Evolutionary conservation across 1,140 invertebrate genomes (phyloP).

Genomic region (Bombus huntii): DNA sequence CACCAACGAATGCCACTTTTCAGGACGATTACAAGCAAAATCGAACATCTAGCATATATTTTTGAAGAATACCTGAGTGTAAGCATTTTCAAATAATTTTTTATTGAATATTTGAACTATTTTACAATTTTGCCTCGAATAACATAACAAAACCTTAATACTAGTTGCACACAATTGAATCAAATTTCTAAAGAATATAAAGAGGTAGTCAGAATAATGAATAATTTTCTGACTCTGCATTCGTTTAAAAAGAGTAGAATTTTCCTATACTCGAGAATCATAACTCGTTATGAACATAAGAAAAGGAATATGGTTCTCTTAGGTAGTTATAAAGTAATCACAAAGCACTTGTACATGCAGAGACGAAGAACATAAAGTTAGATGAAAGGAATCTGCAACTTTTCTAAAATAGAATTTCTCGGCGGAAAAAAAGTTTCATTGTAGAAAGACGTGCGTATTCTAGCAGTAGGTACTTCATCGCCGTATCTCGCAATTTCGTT

Average conservation of each 20-base stretch:
- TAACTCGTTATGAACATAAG: neutral
- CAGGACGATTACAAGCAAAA: neutral
- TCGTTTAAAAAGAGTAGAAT: neutral
- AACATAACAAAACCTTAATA: neutral
- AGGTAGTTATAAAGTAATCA: neutral
- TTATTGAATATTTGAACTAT: neutral
- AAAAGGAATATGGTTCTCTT: neutral
- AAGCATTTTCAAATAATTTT: neutral
- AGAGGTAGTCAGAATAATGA: neutral
- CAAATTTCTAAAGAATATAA: too few relatives aligned
- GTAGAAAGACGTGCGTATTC: neutral
- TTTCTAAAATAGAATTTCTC: conserved; percentile 8
- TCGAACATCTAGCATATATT: neutral
- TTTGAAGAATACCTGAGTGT: neutral
- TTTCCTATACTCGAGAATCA: neutral
- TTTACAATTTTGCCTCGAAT: neutral
- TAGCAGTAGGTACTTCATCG: neutral
- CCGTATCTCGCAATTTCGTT: neutral
- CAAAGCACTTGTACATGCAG: neutral
- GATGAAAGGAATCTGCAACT: neutral
- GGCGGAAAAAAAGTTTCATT: neutral
- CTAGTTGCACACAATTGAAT: too few relatives aligned
- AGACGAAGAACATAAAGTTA: neutral
- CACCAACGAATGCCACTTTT: neutral
- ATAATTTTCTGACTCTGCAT: neutral